Percentiles rank a stretch among this genome's conserved stretches.
Conservation (phyloP, 2,888 invertebrate genomes). For the Griposia aprilina region DNA sequence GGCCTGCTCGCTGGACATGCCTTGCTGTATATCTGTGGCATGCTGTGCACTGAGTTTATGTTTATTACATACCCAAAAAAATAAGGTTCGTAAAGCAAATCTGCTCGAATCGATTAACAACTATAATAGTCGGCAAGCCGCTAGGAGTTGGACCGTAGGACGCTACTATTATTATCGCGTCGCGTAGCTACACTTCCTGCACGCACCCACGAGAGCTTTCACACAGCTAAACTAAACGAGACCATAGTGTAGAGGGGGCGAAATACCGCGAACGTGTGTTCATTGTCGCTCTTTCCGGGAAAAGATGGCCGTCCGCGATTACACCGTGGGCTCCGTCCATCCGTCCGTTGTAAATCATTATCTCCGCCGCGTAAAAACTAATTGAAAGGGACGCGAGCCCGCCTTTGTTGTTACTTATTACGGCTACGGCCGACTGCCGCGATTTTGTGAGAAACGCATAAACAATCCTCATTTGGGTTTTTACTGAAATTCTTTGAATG, state of each 20-base stretch:
- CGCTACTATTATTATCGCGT: constrained; percentile 44
- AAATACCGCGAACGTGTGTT: constrained; percentile 77
- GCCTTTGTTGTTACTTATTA: constrained; percentile 80
- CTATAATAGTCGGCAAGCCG: constrained; percentile 2
- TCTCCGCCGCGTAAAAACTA: constrained; percentile 85
- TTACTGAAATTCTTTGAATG: constrained; percentile 61
- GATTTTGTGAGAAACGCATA: constrained; percentile 68
- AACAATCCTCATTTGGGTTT: constrained; percentile 70
- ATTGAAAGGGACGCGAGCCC: constrained; percentile 83
- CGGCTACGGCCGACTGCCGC: constrained; percentile 61
- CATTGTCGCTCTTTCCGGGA: constrained; percentile 87
- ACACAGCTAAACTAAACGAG: constrained; percentile 64
- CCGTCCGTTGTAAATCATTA: constrained; percentile 84
- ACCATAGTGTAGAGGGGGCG: constrained; percentile 64
- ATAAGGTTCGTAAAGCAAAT: background rate
- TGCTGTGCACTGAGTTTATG: constrained; percentile 3
- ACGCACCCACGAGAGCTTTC: constrained; percentile 66
- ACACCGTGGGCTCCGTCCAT: constrained; percentile 70
- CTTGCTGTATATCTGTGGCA: constrained; percentile 17
- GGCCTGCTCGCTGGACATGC: constrained; percentile 30
- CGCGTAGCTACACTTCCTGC: constrained; percentile 36
- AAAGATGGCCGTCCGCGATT: constrained; percentile 80
- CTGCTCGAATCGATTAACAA: background rate
- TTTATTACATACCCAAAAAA: background rate
- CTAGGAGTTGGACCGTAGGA: background rate